Evolutionary conservation across 2,888 invertebrate genomes (phyloP), one percentile per base, ranked within the genome.

Genomic region (Polydrusus tereticollis): DNA sequence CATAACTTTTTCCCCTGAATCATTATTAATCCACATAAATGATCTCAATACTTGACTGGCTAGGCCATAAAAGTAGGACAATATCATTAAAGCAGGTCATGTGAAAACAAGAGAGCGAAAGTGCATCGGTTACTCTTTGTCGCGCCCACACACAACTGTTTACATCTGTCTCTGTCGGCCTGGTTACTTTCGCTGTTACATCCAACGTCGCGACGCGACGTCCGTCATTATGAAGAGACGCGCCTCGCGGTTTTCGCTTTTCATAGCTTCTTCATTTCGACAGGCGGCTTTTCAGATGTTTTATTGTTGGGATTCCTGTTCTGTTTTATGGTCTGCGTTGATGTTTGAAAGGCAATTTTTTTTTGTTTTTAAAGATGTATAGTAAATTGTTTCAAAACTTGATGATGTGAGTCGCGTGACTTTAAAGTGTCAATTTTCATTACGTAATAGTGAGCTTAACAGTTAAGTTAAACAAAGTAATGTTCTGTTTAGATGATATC

Each of bases 81-180:
- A 29, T 55, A 55, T 55, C 52, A 55, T 55, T 21, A 12, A 55
- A 18, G 52, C 29, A 55, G 29, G 52, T 29, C 52, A 29, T 55
- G 29, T 29, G 52, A 55, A 55, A 55, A 29, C 29, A 29, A 16
- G 52, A 55, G 52, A 55, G 52, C 29, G 52, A 55, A 55, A 55
- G 29, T 55, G 52, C 26, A 55, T 33, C 7, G 7, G 33, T 33
- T 29, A 33, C 8, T 55, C 52, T 55, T 10, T 55, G 52, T 55
- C 21, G n/a, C 29, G 16, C 52, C 29, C 21, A 55, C 52, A 29
- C 29, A 55, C 12, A 29, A 26, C 16, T 55, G 29, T 26, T 10
- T 55, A 29, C 29, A 55, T 29, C 29, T 55, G 52, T 55, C 29
- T 55, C 16, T 55, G 10, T 55, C 29, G 52, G 29, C 29, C 7